A percentile compares a stretch with the other conserved stretches of the same genome.
Evolutionary conservation across 2,797 vertebrate species (phyloP).

Genomic region (Pseudochirops corinnae): DNA sequence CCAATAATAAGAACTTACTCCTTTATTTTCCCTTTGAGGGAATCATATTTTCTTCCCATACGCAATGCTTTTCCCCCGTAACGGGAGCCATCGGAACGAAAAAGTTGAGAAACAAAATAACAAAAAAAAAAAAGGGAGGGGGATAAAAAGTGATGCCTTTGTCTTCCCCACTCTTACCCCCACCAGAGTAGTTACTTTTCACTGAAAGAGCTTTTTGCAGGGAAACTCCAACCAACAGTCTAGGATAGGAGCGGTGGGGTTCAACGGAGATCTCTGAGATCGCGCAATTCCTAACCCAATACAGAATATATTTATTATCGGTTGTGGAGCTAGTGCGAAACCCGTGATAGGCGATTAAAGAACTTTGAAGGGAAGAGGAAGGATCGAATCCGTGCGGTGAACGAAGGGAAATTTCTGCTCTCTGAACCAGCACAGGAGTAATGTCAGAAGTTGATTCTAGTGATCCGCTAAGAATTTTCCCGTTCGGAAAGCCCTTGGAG

Average conservation of each 20-base stretch:
- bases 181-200: too few relatives aligned
- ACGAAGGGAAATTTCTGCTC: neutral
- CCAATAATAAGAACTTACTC: constrained; percentile 14
- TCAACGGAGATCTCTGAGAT: neutral
- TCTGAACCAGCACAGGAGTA: neutral
- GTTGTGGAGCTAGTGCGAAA: neutral
- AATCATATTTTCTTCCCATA: constrained; percentile 29
- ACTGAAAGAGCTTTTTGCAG: neutral
- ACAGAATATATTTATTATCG: neutral
- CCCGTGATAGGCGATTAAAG: neutral
- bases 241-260: neutral
- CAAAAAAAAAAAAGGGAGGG: neutral
- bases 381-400: neutral
- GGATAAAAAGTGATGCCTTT: neutral
- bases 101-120: neutral
- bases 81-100: neutral
- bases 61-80: constrained; percentile 3
- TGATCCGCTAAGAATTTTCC: neutral
- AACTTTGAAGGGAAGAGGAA: neutral
- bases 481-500: neutral
- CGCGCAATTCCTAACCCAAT: neutral
- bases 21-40: constrained; percentile 57
- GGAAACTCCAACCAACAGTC: neutral
- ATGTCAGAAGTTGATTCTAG: neutral
- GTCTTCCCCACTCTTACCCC: neutral